Evolutionary conservation across 1,140 invertebrate genomes (phyloP).

Genomic region (Belonocnema kinseyi): DNA sequence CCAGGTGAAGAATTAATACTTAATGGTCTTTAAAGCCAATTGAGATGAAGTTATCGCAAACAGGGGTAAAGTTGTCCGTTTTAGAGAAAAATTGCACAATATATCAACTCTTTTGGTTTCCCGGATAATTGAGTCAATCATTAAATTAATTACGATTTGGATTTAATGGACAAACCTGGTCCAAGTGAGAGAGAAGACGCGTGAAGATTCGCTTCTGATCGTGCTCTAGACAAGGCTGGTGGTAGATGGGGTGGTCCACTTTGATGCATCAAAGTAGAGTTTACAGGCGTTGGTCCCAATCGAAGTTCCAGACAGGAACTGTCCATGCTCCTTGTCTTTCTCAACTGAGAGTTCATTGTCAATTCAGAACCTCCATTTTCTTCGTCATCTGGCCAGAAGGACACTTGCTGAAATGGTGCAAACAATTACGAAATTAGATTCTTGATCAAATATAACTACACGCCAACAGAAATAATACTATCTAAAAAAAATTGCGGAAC

Average conservation of each 20-base stretch:
- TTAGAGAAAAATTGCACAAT: too few relatives aligned
- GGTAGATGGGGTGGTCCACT: constrained; percentile 59
- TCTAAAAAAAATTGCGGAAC: background rate
- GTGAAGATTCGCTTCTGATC: constrained; percentile 91
- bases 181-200: constrained; percentile 78
- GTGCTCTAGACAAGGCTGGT: constrained; percentile 82
- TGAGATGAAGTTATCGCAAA: too few relatives aligned
- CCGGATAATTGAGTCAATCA: background rate
- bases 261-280: constrained; percentile 47
- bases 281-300: constrained; percentile 63
- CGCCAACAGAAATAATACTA: background rate
- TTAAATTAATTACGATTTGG: background rate
- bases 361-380: constrained; percentile 74
- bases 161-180: constrained; percentile 69
- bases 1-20: too few relatives aligned
- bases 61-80: too few relatives aligned
- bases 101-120: too few relatives aligned
- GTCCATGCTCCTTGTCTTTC: constrained; percentile 92
- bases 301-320: constrained; percentile 89
- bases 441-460: too few relatives aligned
- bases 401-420: constrained; percentile 80
- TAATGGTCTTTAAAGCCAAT: too few relatives aligned
- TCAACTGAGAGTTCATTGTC: constrained; percentile 83
- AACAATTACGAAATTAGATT: background rate
- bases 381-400: constrained; percentile 86